Evolutionary conservation across 2,113 vertebrate species (phyloP), one percentile per base, ranked within the genome.

Genomic region (Dermatemys mawii): DNA sequence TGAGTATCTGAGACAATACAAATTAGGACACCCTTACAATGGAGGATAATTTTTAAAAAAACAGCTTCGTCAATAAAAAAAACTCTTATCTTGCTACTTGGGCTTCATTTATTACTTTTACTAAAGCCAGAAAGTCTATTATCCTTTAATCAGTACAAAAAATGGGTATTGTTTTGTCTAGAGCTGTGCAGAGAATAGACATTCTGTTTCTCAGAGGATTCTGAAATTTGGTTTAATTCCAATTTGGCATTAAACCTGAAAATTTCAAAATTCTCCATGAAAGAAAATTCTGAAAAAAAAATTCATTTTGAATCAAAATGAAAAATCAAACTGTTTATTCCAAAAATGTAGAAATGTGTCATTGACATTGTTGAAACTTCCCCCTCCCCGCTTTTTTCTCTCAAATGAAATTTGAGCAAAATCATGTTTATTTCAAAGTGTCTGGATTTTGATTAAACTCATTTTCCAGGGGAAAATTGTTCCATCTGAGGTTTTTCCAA

Each of bases 1-100:
- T 55, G 53, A 84, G 17, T 14, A 53, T 0, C 0, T 80, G 54
- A 60, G 19, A n/a, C 63, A 53, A 48, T 32, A 48, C 41, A 29
- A 49, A 11, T 6, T 0, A 0, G 90, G 49, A 26, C 49, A 35
- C 24, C 19, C 49, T 67, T 29, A 7, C 1, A 1, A 14, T 78
- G n/a, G 9, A 83, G 26, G 13, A 84, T 5, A n/a, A 2, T 6
- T 53, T 17, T 57, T 89, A 73, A 50, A 67, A 44, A 73, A 41
- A 73, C 14, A 24, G 19, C 67, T 38, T 41, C 67, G 17, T 32
- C 86, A 54, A 9, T 5, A 1, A 4, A 54, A 78, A 85, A 35
- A 8, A 50, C 86, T 48, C 7, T 83, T 86, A 13, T 46, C 27
- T 92, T 50, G 46, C 85, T 90, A 63, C 53, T 80, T 73, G 48